Percentiles rank a stretch among this genome's conserved stretches.
Evolutionary conservation across 2,797 vertebrate species (phyloP).

Genomic region (Spea hammondii): DNA sequence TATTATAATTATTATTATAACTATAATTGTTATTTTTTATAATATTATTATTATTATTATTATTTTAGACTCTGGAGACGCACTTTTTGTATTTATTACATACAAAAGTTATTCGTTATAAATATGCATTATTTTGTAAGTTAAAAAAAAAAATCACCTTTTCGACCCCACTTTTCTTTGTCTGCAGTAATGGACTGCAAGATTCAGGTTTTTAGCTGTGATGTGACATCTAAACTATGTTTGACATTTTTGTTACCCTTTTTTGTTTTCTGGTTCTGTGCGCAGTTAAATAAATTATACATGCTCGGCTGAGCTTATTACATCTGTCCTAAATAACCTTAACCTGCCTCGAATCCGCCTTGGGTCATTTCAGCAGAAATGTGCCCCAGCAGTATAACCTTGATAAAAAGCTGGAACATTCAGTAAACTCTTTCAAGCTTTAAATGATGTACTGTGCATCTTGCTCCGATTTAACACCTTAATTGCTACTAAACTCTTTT

Average conservation of each 20-base stretch:
- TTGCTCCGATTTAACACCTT: too few relatives aligned
- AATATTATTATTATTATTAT: too few relatives aligned
- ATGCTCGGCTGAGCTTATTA: constrained; percentile 12
- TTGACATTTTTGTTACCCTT: constrained; percentile 25
- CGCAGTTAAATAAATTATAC: constrained; percentile 35
- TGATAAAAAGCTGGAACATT: constrained; percentile 1
- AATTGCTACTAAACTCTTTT: not conserved
- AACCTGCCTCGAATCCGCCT: not conserved
- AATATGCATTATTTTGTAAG: constrained; percentile 16
- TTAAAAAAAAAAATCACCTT: constrained; percentile 18
- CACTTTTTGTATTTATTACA: constrained; percentile 3
- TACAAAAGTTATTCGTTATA: constrained; percentile 5
- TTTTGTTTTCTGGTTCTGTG: constrained; percentile 23
- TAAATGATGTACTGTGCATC: not conserved
- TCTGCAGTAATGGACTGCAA: constrained; percentile 18
- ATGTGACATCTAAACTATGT: constrained; percentile 20
- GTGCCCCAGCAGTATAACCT: constrained; percentile 4
- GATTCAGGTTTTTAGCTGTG: not conserved
- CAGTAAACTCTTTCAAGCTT: not conserved
- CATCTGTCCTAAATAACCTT: constrained; percentile 6
- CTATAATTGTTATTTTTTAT: too few relatives aligned
- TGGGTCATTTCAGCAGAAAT: constrained; percentile 4
- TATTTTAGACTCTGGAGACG: not conserved
- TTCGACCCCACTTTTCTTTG: not conserved
- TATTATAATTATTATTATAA: too few relatives aligned